Evolutionary conservation across 2,797 vertebrate species (phyloP).

Genomic region (Petrocephalus schoutedeni): DNA sequence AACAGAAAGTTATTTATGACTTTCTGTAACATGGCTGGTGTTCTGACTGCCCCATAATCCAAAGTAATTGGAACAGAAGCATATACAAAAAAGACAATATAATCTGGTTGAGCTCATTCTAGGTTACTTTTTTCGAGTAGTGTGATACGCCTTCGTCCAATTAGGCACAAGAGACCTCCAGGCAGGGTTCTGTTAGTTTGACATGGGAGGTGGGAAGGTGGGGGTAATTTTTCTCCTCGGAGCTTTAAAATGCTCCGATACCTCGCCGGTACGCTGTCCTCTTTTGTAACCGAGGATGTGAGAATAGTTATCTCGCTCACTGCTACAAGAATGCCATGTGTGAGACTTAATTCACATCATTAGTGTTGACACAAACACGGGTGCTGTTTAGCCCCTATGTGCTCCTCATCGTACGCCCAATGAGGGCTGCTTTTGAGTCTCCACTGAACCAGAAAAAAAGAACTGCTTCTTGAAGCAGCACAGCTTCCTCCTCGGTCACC

Average conservation of each 20-base stretch:
- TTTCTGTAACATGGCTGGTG: neutral
- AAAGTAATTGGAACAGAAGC: neutral
- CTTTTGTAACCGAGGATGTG: neutral
- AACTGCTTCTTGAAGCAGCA: neutral
- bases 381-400: neutral
- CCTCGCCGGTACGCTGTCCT: neutral
- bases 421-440: neutral
- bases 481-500: conserved; percentile 17
- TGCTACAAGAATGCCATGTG: neutral
- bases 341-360: neutral
- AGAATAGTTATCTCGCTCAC: neutral
- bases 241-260: neutral
- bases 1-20: neutral
- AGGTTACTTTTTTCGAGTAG: neutral
- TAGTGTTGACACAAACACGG: neutral
- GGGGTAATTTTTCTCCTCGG: neutral
- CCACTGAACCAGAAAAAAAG: neutral
- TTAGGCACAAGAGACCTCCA: neutral
- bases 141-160: neutral
- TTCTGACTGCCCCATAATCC: neutral
- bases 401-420: neutral
- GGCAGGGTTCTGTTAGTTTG: neutral
- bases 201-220: neutral
- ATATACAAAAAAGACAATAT: neutral
- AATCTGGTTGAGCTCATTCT: neutral